phyloP scores from a whole-genome alignment of 1,140 invertebrate genomes.

The Copidosoma floridanum region DNA sequence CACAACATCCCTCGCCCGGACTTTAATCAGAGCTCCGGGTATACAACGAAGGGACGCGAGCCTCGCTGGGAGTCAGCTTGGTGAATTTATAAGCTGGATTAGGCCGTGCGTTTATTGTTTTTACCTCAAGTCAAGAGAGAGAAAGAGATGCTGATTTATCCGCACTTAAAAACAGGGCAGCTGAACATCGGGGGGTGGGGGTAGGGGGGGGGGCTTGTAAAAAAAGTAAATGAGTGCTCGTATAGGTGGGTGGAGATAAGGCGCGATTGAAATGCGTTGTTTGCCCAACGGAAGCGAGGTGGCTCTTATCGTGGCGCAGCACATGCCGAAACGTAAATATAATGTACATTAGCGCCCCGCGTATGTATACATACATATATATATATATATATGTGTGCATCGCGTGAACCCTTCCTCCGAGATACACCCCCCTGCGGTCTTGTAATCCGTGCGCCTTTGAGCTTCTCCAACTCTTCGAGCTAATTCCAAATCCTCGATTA shows the following conservation, averaged over 20 bases:
- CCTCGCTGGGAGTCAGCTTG: conserved; percentile 38
- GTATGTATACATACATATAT: too few relatives aligned
- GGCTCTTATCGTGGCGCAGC: conserved; percentile 43
- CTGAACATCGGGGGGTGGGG: too few relatives aligned
- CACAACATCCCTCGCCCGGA: conserved; percentile 21
- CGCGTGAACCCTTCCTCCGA: conserved; percentile 40
- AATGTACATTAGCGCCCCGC: not conserved
- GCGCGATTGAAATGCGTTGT: too few relatives aligned
- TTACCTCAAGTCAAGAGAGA: too few relatives aligned
- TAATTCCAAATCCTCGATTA: conserved; percentile 54
- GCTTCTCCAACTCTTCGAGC: conserved; percentile 40
- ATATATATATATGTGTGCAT: too few relatives aligned
- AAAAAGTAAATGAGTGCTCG: too few relatives aligned
- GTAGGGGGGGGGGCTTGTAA: too few relatives aligned
- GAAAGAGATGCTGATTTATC: too few relatives aligned
- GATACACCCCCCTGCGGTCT: conserved; percentile 46
- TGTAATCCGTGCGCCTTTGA: conserved; percentile 50
- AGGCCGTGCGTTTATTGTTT: too few relatives aligned
- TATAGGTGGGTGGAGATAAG: too few relatives aligned
- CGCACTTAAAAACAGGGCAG: too few relatives aligned
- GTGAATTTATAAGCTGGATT: conserved; percentile 40
- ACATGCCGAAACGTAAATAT: conserved; percentile 43
- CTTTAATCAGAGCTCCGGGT: conserved; percentile 45
- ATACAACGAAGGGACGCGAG: conserved; percentile 30
- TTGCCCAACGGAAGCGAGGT: too few relatives aligned